Conservation (phyloP, 2,113 vertebrate genomes). For the Hiodon tergisus region DNA sequence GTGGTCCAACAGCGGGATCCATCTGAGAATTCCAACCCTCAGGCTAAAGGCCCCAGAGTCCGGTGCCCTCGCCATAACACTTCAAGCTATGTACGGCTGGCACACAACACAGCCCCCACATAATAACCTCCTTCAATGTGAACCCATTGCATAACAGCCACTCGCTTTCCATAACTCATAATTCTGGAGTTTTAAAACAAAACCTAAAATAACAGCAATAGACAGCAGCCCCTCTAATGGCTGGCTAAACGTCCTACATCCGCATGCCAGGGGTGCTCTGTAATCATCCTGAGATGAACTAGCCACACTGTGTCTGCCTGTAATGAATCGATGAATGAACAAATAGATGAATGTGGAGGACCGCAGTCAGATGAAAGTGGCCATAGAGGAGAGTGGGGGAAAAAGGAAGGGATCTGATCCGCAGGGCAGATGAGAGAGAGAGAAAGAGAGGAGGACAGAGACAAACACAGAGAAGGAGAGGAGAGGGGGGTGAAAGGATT, state of each 20-base stretch:
- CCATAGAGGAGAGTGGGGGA: constrained; percentile 42
- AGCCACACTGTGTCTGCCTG: constrained; percentile 10
- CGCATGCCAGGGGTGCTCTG: constrained; percentile 1
- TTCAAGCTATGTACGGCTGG: background rate
- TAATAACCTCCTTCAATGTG: background rate
- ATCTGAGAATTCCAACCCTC: background rate
- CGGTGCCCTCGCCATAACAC: background rate
- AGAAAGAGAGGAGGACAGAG: constrained; percentile 38
- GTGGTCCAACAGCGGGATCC: background rate
- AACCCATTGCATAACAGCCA: background rate
- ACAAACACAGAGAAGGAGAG: constrained; percentile 6
- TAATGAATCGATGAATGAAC: constrained; percentile 5
- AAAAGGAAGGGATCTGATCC: constrained; percentile 46
- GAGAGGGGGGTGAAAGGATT: constrained; percentile 37
- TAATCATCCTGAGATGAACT: constrained; percentile 19
- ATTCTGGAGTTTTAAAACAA: constrained; percentile 4
- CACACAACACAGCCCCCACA: background rate
- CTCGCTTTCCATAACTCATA: background rate
- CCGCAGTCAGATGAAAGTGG: constrained; percentile 30
- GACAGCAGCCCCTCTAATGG: constrained; percentile 1
- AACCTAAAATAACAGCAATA: background rate
- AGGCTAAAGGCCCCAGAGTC: background rate
- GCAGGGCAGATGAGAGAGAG: constrained; percentile 51
- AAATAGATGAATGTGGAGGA: background rate
- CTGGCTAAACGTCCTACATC: background rate